Evolutionary conservation across 2,113 vertebrate species (phyloP), one percentile per base, ranked within the genome.

Genomic region (Pseudopodoces humilis): DNA sequence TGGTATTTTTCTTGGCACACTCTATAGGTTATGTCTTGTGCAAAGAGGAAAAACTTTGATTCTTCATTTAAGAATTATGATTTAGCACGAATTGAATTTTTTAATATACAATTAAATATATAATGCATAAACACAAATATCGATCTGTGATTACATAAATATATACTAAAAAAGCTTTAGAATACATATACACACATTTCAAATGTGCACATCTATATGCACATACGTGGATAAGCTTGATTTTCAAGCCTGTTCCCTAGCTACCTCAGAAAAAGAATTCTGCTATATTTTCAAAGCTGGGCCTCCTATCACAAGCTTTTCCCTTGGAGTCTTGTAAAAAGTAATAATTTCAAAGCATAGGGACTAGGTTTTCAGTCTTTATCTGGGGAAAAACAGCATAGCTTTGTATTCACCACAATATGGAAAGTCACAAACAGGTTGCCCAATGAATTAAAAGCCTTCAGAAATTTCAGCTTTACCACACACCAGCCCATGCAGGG

Each of bases 211-310:
- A 37, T 50, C 31, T 52, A 44, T 31, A 56, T 22, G 31, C 17
- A 65, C 13, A 41, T 88, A 63, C 31, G 74, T 47, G 39, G 49
- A 56, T 64, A 64, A 86, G 25, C 12, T 58, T 60, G 46, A 79
- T 59, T 88, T 92, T 88, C 64, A 86, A 86, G 37, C 37, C 53
- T 43, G 65, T 83, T 94, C 76, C 83, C 58, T 94, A 94, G 77
- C 37, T 95, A 78, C 76, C 47, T 62, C 44, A 78, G 60, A 8
- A 90, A 75, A 78, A 64, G 24, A 75, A 78, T 76, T 39, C 50
- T 87, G 55, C 43, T 35, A 2, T 9, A 11, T 80, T 88, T 92
- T 78, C 72, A 83, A 78, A 90, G 79, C 52, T 70, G 35, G 43
- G 43, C 33, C 16, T 83, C 53, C 77, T 67, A 75, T 59, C 47